These are phyloP conservation scores for Megaustenia siamemsis DNA, from an alignment of 2,888 invertebrate genomes.

Conservation along the genomic window DNA sequence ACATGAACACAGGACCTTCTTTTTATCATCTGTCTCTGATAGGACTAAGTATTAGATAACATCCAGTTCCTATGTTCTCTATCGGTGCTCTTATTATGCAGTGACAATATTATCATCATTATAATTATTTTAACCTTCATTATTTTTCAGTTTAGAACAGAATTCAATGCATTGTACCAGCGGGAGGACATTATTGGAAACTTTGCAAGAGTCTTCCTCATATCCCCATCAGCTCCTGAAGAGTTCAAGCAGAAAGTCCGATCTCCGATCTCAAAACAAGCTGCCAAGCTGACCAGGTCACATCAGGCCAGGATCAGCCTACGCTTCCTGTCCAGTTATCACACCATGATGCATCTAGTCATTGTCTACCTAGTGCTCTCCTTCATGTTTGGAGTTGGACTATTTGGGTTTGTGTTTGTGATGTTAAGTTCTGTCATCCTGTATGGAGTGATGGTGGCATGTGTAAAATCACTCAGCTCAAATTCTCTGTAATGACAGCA, in stretches of 20 bases:
- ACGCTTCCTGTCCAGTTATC: conserved; percentile 85
- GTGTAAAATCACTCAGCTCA: conserved; percentile 41
- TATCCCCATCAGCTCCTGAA: conserved; percentile 71
- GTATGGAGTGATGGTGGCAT: conserved; percentile 65
- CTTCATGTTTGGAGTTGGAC: conserved; percentile 65
- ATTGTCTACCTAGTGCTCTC: conserved; percentile 79
- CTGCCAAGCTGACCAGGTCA: conserved; percentile 55
- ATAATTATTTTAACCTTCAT: too few relatives aligned
- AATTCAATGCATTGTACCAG: conserved; percentile 85
- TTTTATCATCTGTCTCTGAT: too few relatives aligned
- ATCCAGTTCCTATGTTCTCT: too few relatives aligned
- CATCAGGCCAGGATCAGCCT: conserved; percentile 71
- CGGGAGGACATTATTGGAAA: conserved; percentile 69
- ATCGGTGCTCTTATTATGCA: too few relatives aligned
- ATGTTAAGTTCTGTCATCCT: conserved; percentile 59
- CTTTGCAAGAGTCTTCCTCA: conserved; percentile 69
- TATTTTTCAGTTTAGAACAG: conserved; percentile 85
- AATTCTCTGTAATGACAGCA: background rate
- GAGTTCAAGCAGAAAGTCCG: conserved; percentile 75
- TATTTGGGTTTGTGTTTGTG: conserved; percentile 64
- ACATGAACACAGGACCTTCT: too few relatives aligned
- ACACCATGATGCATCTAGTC: conserved; percentile 83
- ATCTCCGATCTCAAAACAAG: conserved; percentile 63
- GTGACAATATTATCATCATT: too few relatives aligned
- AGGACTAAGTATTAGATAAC: too few relatives aligned